Evolutionary conservation across 2,888 invertebrate genomes (phyloP), one percentile per base, ranked within the genome.

Genomic region (Agrochola lychnidis): DNA sequence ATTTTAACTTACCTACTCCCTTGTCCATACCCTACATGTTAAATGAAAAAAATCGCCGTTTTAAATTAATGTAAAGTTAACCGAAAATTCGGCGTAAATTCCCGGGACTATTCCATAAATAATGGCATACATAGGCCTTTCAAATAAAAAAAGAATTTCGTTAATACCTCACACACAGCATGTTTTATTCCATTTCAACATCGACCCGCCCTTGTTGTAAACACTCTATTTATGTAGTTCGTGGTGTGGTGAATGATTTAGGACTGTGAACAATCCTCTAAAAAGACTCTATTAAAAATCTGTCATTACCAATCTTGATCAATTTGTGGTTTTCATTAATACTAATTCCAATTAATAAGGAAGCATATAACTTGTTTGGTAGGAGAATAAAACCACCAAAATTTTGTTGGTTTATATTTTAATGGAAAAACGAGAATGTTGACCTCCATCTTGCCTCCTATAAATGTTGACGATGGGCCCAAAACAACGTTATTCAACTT

Each of bases 291-390:
- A 25, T 42, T 72, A 6, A 53, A 70, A 73, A 36, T 57, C 45
- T n/a, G 45, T 25, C 10, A 22, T 57, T 12, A 25, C 30, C 36
- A 30, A 53, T 30, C 42, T 42, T 56, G 6, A 56, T 3, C 16
- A 59, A 40, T 59, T 75, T 40, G 59, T 48, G 48, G 75, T 73
- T 73, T 59, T 22, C 57, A 57, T 42, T 22, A 51, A 51, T 42
- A 61, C 22, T 22, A 14, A 77, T 51, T 74, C 9, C 12, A 40
- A 78, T 66, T 14, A 42, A 62, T 71, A 71, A 84, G 66, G 67
- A 73, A 76, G 30, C 25, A 4, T 40, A 71, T 61, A 84, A 83
- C 85, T 73, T 12, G 85, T 85, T 85, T 69, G 45, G 36, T 64
- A 64, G 53, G 10, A 56, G 36, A 56, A 69, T 67, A 63, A 73